Evolutionary conservation across 2,888 invertebrate species (phyloP).

Genomic region (Aricia artaxerxes): DNA sequence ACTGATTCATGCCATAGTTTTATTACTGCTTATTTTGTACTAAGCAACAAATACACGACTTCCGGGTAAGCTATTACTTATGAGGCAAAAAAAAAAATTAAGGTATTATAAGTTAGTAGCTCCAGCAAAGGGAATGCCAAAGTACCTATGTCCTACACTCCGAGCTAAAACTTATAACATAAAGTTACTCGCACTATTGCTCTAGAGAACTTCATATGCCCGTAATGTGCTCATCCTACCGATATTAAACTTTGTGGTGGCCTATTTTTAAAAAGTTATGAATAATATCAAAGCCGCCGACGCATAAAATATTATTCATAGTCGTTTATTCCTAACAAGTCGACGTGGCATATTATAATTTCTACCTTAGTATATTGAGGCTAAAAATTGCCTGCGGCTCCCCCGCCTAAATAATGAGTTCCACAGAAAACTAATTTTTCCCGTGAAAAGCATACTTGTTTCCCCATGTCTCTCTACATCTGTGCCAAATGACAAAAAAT

Average conservation of each 20-base stretch:
- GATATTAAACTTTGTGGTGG: background rate
- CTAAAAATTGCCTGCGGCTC: background rate
- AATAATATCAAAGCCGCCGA: background rate
- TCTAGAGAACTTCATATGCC: slow-evolving; percentile 6
- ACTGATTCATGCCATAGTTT: too few species aligned
- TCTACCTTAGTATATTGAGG: background rate
- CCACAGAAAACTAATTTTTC: too few species aligned
- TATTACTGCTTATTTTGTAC: too few species aligned
- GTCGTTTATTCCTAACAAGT: background rate
- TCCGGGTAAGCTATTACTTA: too few species aligned
- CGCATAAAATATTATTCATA: background rate
- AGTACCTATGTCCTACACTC: background rate
- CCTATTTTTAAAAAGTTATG: slow-evolving; percentile 14
- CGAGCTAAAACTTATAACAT: background rate
- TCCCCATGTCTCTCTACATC: too few species aligned
- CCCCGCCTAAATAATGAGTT: too few species aligned
- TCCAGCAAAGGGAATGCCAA: background rate
- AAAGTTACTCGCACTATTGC: background rate
- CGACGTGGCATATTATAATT: background rate
- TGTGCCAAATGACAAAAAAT: too few species aligned
- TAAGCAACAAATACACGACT: too few species aligned
- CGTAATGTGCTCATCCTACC: slow-evolving; percentile 9
- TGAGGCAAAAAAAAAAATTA: too few species aligned
- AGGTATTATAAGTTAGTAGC: too few species aligned
- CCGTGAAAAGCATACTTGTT: too few species aligned